These are phyloP conservation scores for Thera britannica DNA, from an alignment of 2,888 invertebrate species.

Conservation along the genomic window DNA sequence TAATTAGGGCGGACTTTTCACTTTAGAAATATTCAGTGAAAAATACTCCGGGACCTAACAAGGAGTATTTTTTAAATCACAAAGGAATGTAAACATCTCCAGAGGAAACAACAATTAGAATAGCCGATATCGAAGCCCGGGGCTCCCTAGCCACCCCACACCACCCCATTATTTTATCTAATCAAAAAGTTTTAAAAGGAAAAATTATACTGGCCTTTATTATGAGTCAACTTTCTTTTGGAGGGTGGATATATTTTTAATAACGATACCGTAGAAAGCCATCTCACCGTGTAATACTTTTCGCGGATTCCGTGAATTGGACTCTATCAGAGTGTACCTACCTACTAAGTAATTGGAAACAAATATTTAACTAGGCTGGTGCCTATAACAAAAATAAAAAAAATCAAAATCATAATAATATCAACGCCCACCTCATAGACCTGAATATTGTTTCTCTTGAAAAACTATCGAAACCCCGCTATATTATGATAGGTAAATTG, in stretches of 20 bases:
- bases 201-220: conserved; percentile 85
- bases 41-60: conserved; percentile 47
- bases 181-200: conserved; percentile 86
- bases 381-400: background rate
- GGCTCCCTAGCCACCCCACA: conserved; percentile 65
- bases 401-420: too few relatives aligned
- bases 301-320: conserved; percentile 49
- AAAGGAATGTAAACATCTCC: conserved; percentile 75
- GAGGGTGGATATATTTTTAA: conserved; percentile 83
- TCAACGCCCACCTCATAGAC: too few relatives aligned
- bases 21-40: conserved; percentile 48
- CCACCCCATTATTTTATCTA: conserved; percentile 85
- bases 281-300: conserved; percentile 39
- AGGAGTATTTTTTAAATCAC: conserved; percentile 61
- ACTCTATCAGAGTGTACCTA: conserved; percentile 57
- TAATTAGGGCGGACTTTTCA: conserved; percentile 57
- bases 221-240: conserved; percentile 83
- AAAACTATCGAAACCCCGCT: too few relatives aligned
- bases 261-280: conserved; percentile 76
- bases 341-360: conserved; percentile 16
- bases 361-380: conserved; percentile 13
- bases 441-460: too few relatives aligned
- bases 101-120: conserved; percentile 82
- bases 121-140: conserved; percentile 79
- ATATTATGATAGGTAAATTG: too few relatives aligned